These are phyloP conservation scores for Leucophenga montana DNA, from an alignment of 2,888 invertebrate genomes.

Conservation along the genomic window DNA sequence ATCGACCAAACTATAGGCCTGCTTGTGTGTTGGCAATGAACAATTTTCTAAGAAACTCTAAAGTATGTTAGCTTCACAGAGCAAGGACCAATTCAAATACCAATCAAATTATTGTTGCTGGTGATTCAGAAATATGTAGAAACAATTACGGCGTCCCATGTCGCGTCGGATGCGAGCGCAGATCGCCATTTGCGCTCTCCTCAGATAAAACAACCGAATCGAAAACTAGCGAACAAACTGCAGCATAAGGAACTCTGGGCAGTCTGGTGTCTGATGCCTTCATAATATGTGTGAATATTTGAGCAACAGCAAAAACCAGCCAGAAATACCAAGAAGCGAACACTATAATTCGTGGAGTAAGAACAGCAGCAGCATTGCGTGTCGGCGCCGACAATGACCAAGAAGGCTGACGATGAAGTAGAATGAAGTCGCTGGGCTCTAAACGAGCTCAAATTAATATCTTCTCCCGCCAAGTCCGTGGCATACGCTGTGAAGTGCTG, in stretches of 20 bases:
- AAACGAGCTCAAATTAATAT: constrained; percentile 64
- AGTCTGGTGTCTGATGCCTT: constrained; percentile 18
- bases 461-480: constrained; percentile 59
- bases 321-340: constrained; percentile 12
- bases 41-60: constrained; percentile 58
- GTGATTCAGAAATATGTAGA: constrained; percentile 65
- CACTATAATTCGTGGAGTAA: constrained; percentile 1
- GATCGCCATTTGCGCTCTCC: neutral
- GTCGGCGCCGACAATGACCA: neutral
- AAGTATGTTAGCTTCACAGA: neutral
- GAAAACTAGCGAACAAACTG: constrained; percentile 5
- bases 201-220: neutral
- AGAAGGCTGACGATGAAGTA: neutral
- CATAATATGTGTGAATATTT: constrained; percentile 19
- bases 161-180: constrained; percentile 3
- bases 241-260: neutral
- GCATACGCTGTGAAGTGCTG: neutral
- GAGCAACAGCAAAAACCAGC: constrained; percentile 10
- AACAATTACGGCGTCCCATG: constrained; percentile 55
- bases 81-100: constrained; percentile 24
- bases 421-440: neutral
- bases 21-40: neutral
- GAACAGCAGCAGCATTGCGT: too few relatives aligned
- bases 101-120: constrained; percentile 49
- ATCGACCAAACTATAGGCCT: too few relatives aligned